Base-by-base conservation (phyloP, 2,113 vertebrate species). In the Paramisgurnus dabryanus region DNA sequence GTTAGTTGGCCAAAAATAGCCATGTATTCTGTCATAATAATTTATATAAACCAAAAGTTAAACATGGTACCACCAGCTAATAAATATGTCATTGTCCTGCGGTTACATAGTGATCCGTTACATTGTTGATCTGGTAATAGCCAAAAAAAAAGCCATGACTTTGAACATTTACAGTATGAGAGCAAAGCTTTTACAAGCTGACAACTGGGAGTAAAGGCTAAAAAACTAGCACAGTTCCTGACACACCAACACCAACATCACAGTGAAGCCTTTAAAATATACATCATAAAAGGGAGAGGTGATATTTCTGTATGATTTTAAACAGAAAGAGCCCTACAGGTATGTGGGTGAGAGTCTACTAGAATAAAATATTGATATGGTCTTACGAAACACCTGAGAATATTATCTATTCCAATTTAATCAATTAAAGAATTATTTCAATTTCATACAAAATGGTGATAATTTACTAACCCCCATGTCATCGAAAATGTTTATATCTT, bases 341-440 rank as follows among this genome's bases (percentile, higher is more conserved):
- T 86, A 80, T 61, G 47, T 75, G 69, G 68, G 49, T 67, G 65
- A 84, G 80, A 66, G 65, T 47, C 68, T 66, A 65, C 13, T 11
- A 43, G 41, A 22, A 82, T 86, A 34, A 86, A 84, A 82, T 84
- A 86, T 86, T 84, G 49, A 86, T 82, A 41, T 17, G 47, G 58
- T 45, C 71, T 67, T 65, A 79, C 13, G n/a, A 74, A 60, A 69
- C 79, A 81, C 79, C 39, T 53, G 40, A 82, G 76, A 73, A 55
- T 76, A 60, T 60, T 71, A 67, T 41, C 27, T 40, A 60, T 76
- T 61, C 43, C n/a, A 63, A 13, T 41, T 41, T 34, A 34, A 34
- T 1, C 27, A 34, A 2, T 34, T 2, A 34, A 34, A 34, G 27
- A 3, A 34, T 34, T 34, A 34, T 34, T 34, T 3, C 27, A 34